Evolutionary conservation across 1,140 invertebrate genomes (phyloP), one percentile per base, ranked within the genome.

Genomic region (Holotrichia oblita): DNA sequence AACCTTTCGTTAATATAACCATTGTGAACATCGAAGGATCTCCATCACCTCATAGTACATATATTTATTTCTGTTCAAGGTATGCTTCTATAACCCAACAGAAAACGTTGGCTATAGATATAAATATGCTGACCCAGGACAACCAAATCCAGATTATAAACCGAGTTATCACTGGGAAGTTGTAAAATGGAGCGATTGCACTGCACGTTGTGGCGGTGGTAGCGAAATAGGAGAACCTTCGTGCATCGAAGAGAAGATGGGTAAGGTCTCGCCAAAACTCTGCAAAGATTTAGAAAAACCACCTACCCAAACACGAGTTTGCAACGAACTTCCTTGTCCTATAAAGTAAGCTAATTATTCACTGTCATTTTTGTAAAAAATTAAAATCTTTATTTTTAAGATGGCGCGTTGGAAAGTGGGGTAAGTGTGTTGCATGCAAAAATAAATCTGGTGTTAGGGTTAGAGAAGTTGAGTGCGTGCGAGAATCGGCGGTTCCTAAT

Each of bases 401-500:
- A 81, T 90, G 89, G 89, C 84, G 88, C 74, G 86, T 88, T 9
- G 89, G 89, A 41, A 86, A 86, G 77, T 90, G 89, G 89, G 86
- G 88, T 55, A 84, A 85, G 40, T 90, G 89, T 80, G 86, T 81
- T 61, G 88, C 88, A 6, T 90, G 89, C 79, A 85, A 87, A 64
- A 85, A 85, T 24, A 86, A 87, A 81, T 84, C 85, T 22, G 89
- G 89, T 8, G 79, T 83, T 0, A 83, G 82, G 40, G 84, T 80
- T 44, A 84, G 89, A 7, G 85, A 85, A 75, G 87, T 90, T 17
- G 87, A 89, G 48, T 90, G 89, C 75, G 85, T 89, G 0, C 83
- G 84, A 78, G 86, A 88, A 78, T 83, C 84, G 9, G 84, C 87
- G 0, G 84, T 81, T 40, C n/a, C 79, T 0, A 87, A 86, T 4